Evolutionary conservation across 2,797 vertebrate species (phyloP), one percentile per base, ranked within the genome.

Genomic region (Paguma larvata): DNA sequence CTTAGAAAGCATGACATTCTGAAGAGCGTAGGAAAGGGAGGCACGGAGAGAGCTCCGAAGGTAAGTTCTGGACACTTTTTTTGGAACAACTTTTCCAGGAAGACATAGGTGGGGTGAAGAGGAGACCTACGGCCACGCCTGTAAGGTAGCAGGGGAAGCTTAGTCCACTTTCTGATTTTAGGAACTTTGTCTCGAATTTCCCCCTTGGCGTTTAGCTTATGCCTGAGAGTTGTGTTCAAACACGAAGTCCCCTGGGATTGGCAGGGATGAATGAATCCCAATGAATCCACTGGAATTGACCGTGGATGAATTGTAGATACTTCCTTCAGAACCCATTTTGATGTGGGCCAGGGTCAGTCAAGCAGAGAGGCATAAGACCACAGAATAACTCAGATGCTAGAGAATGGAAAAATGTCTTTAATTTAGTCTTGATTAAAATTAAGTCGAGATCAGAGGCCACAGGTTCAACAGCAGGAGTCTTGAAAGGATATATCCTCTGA

Each of bases 361-460:
- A 93, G 70, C 32, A 94, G 82, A 93, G 38, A 78, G 53, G 13
- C 6, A 9, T 44, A 46, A 41, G 14, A 30, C 15, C 83, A 72
- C 44, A 86, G 62, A 84, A 79, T 67, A 83, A 59, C 62, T 91
- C 68, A 89, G 70, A 63, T 48, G 59, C 32, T 30, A 0, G 10
- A 38, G 51, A 48, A 38, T 23, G 41, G 8, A 70, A 94, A 94
- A 93, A 70, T 77, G 44, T 38, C 73, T 75, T 88, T 86, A 68
- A 96, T 97, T 92, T 89, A 62, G 72, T 51, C 72, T 96, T 72
- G 88, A 48, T 92, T 92, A 95, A 93, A 97, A 96, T 83, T 72
- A 89, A 92, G 77, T 87, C 86, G 75, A 65, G 63, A 68, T 12
- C 63, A 96, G 94, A 96, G 68, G 83, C 53, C 78, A 68, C 3